Percentiles rank a stretch among this genome's conserved stretches.
Conservation (phyloP, 2,113 vertebrate genomes). For the Phaethon lepturus region DNA sequence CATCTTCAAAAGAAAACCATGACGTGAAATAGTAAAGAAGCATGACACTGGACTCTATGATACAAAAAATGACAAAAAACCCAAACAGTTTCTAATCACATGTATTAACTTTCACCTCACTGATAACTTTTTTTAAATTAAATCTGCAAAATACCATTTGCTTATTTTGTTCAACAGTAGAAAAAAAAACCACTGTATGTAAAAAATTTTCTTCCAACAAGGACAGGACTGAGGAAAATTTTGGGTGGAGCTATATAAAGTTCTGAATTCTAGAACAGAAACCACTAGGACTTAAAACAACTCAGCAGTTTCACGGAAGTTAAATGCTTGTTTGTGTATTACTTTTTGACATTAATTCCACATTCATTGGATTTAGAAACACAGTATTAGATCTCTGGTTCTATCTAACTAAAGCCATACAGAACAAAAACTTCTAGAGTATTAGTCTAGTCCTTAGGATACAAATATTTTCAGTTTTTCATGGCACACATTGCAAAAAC, state of each 20-base stretch:
- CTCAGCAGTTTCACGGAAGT: neutral
- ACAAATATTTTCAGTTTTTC: neutral
- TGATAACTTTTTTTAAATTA: conserved; percentile 19
- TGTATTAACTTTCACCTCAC: neutral
- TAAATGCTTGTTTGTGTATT: neutral
- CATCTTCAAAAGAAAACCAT: conserved; percentile 69
- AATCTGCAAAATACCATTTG: neutral
- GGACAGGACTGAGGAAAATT: neutral
- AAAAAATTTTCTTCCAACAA: conserved; percentile 27
- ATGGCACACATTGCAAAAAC: neutral
- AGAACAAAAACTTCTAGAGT: neutral
- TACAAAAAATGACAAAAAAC: neutral
- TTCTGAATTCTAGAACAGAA: neutral
- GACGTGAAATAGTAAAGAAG: conserved; percentile 40
- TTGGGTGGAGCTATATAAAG: neutral
- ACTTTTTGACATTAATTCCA: neutral
- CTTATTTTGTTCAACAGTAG: neutral
- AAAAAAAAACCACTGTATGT: neutral
- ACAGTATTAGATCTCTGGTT: neutral
- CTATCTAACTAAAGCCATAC: neutral
- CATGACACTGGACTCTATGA: conserved; percentile 3
- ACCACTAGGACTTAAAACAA: neutral
- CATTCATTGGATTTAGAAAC: neutral
- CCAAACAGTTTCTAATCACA: neutral
- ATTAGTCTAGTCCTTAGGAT: neutral